Conservation (phyloP, 1,140 invertebrate genomes). For the Gonioctena quinquepunctata region DNA sequence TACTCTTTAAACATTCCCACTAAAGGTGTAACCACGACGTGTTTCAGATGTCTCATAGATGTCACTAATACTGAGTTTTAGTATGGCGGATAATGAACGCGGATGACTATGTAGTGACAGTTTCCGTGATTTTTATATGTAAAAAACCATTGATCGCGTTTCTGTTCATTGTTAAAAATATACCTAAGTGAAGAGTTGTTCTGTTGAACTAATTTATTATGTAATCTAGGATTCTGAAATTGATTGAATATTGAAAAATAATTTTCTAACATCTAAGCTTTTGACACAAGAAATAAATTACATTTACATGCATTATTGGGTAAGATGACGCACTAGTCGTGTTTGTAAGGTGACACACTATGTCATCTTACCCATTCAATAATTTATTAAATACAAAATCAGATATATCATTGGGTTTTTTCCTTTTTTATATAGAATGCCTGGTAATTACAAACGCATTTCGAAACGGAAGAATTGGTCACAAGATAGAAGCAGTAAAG, state of each 20-base stretch:
- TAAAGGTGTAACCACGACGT: no score
- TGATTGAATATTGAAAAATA: not conserved
- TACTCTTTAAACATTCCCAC: not conserved
- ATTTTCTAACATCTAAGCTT: not conserved
- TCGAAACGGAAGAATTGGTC: conserved; percentile 10
- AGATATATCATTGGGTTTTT: conserved; percentile 43
- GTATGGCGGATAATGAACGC: no score
- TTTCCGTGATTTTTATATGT: no score
- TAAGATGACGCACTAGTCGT: not conserved
- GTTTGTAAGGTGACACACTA: conserved; percentile 11
- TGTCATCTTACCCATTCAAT: no score
- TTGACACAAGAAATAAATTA: conserved; percentile 62
- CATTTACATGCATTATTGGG: conserved; percentile 60
- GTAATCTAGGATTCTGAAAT: no score
- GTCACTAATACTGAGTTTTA: no score
- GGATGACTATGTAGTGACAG: not conserved
- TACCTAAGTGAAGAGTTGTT: no score
- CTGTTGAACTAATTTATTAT: no score
- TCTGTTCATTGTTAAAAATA: no score
- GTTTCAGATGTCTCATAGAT: no score
- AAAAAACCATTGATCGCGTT: not conserved
- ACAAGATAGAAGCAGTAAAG: not conserved
- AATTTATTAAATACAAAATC: no score
- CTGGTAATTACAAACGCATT: conserved; percentile 9
- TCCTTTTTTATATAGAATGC: conserved; percentile 58